These are phyloP conservation scores for Puma concolor DNA, from an alignment of 2,113 vertebrate species.

Conservation along the genomic window DNA sequence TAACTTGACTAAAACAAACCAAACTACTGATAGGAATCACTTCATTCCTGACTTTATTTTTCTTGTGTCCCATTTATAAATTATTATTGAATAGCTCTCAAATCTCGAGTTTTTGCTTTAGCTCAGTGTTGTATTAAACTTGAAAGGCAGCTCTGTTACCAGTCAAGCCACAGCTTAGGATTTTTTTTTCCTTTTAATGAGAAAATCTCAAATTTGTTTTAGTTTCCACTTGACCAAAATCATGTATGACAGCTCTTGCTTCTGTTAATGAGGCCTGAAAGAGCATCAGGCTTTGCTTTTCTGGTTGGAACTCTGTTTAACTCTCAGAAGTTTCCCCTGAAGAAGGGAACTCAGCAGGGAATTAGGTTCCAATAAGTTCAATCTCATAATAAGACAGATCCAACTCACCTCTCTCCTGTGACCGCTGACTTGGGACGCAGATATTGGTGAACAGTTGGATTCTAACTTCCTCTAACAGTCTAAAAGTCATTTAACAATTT, in stretches of 20 bases:
- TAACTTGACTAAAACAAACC: not conserved
- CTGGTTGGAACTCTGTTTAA: not conserved
- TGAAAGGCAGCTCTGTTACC: not conserved
- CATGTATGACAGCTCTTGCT: not conserved
- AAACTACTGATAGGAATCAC: not conserved
- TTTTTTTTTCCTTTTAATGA: not conserved
- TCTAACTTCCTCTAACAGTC: not conserved
- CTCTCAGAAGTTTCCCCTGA: not conserved
- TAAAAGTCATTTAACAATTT: not conserved
- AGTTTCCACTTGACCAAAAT: not conserved
- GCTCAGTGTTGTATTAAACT: not conserved
- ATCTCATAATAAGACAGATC: not conserved
- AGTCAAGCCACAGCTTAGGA: not conserved
- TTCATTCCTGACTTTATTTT: not conserved
- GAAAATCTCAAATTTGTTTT: constrained; percentile 43
- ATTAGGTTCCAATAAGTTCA: not conserved
- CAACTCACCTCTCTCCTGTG: not conserved
- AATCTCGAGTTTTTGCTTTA: not conserved
- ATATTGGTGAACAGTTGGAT: not conserved
- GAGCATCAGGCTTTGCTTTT: not conserved
- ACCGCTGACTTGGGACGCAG: not conserved
- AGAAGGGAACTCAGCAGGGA: not conserved
- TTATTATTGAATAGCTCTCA: not conserved
- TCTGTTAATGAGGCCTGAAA: not conserved
- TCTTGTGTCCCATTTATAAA: not conserved